Base-by-base conservation (phyloP, 1,140 invertebrate species). In the Hyles euphorbiae region DNA sequence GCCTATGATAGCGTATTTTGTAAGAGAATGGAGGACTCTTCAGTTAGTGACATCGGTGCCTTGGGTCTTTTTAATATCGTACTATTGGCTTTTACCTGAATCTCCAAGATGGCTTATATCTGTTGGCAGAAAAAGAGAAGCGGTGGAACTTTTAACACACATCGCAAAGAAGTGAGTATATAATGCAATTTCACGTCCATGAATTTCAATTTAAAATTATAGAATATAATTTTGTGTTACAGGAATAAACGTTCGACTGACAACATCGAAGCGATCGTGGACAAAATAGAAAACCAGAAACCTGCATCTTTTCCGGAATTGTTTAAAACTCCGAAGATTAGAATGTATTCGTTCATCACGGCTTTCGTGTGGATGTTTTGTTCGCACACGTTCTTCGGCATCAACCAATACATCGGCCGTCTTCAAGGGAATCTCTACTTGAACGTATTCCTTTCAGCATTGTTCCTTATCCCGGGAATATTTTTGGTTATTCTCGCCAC, bases 351-450 rank as follows among this genome's bases (percentile, higher is more conserved):
- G 0, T 75, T 95, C 3, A 90, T 90, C 12, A 91, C 93, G 48
- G 91, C 91, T 46, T 91, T 92, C 50, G 90, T 93, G 45, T 95
- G 94, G 94, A 70, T 93, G 40, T 92, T 92, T 7, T 93, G 92
- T 57, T 92, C 93, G 5, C 90, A 94, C 65, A 92, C 93, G 46
- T 92, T 94, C 67, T 95, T 93, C 67, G 94, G 94, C 0, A 90
- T 94, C 10, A 93, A 94, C 5, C 94, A 95, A 67, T 95, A 93
- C 68, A 92, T 95, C 44, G 92, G 93, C 0, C 90, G 92, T 53
- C 80, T 94, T 6, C 91, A 92, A 44, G 94, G 93, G 2, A 89
- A 95, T 73, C 91, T 95, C 46, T 95, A 95, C 67, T 34, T 94
- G 0, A 95, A 95, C 72, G 93, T 95, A 12, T 89, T 93, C 2